Base-by-base conservation (phyloP, 2,888 invertebrate species). In the Drosophila differens region DNA sequence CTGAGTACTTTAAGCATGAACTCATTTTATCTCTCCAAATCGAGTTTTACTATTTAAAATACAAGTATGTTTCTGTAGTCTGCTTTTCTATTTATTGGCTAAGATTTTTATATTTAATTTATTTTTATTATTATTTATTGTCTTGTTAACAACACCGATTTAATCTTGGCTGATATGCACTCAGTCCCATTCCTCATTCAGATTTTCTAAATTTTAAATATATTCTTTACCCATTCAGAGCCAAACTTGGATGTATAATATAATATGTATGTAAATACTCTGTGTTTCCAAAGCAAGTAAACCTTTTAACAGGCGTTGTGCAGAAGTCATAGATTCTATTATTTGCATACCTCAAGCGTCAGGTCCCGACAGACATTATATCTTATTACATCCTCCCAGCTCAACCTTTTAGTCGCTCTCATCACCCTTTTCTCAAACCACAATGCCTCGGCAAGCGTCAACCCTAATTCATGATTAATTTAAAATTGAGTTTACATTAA, bases 401-500 rank as follows among this genome's bases (percentile, higher is more conserved):
- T 32, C 4, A 19, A 59, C 19, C 44, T 19, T 14, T 16, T 22
- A 25, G 25, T 33, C 28, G 16, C 25, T 47, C 35, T 28, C 22
- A 28, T 19, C 35, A 25, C 28, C 28, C n/a, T n/a, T 55, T 37
- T 33, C 49, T 57, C 28, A 14, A 37, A 22, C 51, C 64, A 6
- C 52, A 55, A 54, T n/a, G 53, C 12, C 39, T 44, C 39, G 28
- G 22, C 7, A 12, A 57, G 57, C 52, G 37, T 39, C 30, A 66
- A 67, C 51, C 73, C 66, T 55, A 74, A 74, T 74, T 65, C 70
- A 77, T 70, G 65, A 80, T 80, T 80, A 80, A 80, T 80, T 77
- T 80, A n/a, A 77, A 80, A 79, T 79, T 74, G 79, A 79, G 80
- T 77, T 77, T 66, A 70, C 77, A 77, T 74, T 78, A 66, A 74